Evolutionary conservation across 2,888 invertebrate species (phyloP).

Genomic region (Eupithecia pulchellata): DNA sequence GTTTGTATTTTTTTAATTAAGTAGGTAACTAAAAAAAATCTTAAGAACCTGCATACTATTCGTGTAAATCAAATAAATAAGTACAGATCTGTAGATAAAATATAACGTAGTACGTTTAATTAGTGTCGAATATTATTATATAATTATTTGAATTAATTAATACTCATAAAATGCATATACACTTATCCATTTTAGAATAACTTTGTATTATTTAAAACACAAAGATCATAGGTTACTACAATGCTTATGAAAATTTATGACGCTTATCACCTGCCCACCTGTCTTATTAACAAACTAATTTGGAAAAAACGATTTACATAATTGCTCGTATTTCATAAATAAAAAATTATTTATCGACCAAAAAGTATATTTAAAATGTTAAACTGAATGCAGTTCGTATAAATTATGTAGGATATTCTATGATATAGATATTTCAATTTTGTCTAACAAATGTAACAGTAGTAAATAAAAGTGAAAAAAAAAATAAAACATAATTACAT

Average conservation of each 20-base stretch:
- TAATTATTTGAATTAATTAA: background rate
- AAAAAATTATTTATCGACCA: background rate
- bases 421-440: too few species aligned
- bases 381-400: background rate
- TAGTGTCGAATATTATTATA: background rate
- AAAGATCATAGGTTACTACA: slow-evolving; percentile 17
- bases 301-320: slow-evolving; percentile 28
- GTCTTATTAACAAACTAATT: slow-evolving; percentile 29
- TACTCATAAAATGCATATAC: background rate
- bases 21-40: too few species aligned
- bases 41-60: too few species aligned
- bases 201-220: background rate
- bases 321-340: slow-evolving; percentile 21
- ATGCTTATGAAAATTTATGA: slow-evolving; percentile 20
- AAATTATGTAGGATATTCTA: background rate
- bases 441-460: too few species aligned
- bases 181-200: background rate
- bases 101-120: background rate
- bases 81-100: too few species aligned
- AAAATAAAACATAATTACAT: too few species aligned
- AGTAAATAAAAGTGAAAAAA: too few species aligned
- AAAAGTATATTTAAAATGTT: background rate
- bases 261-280: slow-evolving; percentile 30
- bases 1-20: too few species aligned
- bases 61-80: too few species aligned